A percentile compares a stretch with the other conserved stretches of the same genome.
These are phyloP conservation scores for Podarcis lilfordi DNA, from an alignment of 2,797 vertebrate species.

Conservation along the genomic window DNA sequence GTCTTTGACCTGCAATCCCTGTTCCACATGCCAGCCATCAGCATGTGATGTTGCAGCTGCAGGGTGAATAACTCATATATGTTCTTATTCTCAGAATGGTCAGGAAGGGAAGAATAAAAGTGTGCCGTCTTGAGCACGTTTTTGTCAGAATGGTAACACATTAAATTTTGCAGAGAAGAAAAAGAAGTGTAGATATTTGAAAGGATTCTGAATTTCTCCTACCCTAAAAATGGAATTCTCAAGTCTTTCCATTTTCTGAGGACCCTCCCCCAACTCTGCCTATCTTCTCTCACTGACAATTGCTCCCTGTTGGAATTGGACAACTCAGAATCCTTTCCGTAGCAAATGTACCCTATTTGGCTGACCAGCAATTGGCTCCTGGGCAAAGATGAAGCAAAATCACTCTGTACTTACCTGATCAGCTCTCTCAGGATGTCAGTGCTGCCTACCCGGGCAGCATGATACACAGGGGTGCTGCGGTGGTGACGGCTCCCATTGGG, in stretches of 20 bases:
- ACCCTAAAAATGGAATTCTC: neutral
- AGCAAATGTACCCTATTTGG: neutral
- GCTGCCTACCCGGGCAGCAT: constrained; percentile 87
- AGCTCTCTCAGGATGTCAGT: constrained; percentile 89
- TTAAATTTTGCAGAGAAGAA: neutral
- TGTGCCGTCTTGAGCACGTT: neutral
- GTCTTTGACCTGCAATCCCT: neutral
- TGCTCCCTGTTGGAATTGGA: neutral
- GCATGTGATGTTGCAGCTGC: neutral
- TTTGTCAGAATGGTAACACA: neutral
- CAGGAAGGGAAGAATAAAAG: neutral
- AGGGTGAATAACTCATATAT: neutral
- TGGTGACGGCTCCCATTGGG: constrained; percentile 94
- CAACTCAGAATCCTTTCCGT: neutral
- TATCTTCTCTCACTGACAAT: neutral
- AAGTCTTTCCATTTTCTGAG: neutral
- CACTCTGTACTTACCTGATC: constrained; percentile 82
- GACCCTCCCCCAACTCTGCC: no score
- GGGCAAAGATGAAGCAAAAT: neutral
- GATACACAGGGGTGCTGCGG: constrained; percentile 93
- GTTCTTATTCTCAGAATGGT: neutral
- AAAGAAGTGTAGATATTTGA: neutral
- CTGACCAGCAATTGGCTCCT: neutral
- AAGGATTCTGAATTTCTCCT: neutral
- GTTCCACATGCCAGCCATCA: neutral